Conservation (phyloP, 1,140 invertebrate species). For the Hyphantria cunea region DNA sequence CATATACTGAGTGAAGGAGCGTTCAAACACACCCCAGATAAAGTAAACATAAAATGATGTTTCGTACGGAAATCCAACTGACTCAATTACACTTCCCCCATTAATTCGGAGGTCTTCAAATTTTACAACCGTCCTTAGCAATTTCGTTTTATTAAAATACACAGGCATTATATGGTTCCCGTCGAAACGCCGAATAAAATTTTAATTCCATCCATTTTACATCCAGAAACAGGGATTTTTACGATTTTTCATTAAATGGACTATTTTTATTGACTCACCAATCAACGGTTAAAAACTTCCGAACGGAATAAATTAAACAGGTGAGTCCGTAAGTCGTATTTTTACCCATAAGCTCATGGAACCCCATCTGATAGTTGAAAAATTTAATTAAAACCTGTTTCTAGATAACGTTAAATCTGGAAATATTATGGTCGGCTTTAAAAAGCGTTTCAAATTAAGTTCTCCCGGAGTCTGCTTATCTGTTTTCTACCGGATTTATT, state of each 20-base stretch:
- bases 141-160: conserved; percentile 71
- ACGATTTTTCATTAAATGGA: conserved; percentile 48
- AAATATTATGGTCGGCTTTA: conserved; percentile 45
- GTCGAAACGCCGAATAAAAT: conserved; percentile 53
- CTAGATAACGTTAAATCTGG: conserved; percentile 45
- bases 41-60: conserved; percentile 34
- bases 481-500: conserved; percentile 37
- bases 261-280: conserved; percentile 36
- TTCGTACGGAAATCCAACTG: conserved; percentile 44
- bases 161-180: conserved; percentile 49
- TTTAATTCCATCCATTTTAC: conserved; percentile 48
- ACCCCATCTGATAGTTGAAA: conserved; percentile 57
- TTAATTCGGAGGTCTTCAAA: conserved; percentile 62
- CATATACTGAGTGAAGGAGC: conserved; percentile 10
- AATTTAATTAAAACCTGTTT: conserved; percentile 55
- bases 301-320: conserved; percentile 33
- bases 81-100: conserved; percentile 54
- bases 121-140: conserved; percentile 59
- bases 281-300: conserved; percentile 26
- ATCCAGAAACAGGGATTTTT: conserved; percentile 45
- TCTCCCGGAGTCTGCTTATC: conserved; percentile 28
- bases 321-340: conserved; percentile 44
- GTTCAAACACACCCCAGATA: conserved; percentile 14
- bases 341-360: conserved; percentile 25
- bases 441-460: conserved; percentile 45